Percentiles rank a stretch among this genome's conserved stretches.
phyloP scores from a whole-genome alignment of 2,797 vertebrate genomes.

The Megaceryle alcyon region DNA sequence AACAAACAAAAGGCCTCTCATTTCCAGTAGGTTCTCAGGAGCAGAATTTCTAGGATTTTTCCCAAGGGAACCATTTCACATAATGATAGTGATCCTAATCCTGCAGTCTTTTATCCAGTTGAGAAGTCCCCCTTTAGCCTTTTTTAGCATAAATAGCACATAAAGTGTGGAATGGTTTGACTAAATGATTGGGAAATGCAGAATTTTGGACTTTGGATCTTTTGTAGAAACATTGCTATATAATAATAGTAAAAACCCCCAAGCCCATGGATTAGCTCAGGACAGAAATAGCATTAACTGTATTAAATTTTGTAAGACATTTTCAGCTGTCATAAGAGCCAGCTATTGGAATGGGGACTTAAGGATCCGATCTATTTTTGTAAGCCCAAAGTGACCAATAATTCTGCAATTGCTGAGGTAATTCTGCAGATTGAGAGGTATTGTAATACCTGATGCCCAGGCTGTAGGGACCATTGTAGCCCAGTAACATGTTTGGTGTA shows the following conservation, averaged over 20 bases:
- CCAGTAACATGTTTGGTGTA: neutral
- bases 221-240: neutral
- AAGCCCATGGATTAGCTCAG: neutral
- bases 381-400: neutral
- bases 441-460: neutral
- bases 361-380: conserved; percentile 22
- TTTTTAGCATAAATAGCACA: neutral
- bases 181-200: neutral
- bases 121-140: neutral
- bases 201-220: neutral
- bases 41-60: conserved; percentile 1
- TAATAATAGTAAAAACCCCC: neutral
- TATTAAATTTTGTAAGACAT: conserved; percentile 33
- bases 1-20: neutral
- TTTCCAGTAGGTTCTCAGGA: conserved; percentile 8
- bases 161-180: neutral
- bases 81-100: neutral
- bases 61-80: neutral
- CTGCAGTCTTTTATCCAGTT: neutral
- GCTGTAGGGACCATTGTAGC: neutral
- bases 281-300: conserved; percentile 48
- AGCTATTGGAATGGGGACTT: conserved; percentile 20
- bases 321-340: conserved; percentile 44
- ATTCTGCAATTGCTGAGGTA: neutral
- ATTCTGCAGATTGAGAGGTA: neutral